These are phyloP conservation scores for Buathra laborator DNA, from an alignment of 2,888 invertebrate species.

Conservation along the genomic window DNA sequence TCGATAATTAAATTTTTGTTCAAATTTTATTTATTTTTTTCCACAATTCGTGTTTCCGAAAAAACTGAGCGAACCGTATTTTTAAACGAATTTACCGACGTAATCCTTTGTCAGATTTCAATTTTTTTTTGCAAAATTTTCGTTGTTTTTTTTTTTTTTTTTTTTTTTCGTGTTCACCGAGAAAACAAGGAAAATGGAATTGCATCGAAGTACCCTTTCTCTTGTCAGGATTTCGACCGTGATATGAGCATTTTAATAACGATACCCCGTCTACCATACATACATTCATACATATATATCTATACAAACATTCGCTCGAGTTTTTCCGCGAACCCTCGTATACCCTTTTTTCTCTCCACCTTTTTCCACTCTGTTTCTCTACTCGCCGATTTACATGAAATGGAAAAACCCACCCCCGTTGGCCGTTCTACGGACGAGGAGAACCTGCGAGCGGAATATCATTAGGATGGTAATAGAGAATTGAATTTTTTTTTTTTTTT, in stretches of 20 bases:
- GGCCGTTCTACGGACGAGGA: conserved; percentile 70
- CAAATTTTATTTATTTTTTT: too few relatives aligned
- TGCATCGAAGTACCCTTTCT: conserved; percentile 51
- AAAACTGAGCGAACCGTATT: conserved; percentile 21
- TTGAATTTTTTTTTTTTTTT: conserved; percentile 74
- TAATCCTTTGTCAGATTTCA: background rate
- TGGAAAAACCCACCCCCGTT: conserved; percentile 74
- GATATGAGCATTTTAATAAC: conserved; percentile 77
- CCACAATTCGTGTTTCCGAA: too few relatives aligned
- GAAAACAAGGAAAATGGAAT: conserved; percentile 48
- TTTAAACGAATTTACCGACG: background rate
- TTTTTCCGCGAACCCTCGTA: conserved; percentile 22
- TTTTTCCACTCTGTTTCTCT: conserved; percentile 60
- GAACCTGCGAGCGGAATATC: conserved; percentile 70
- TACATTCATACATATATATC: conserved; percentile 15
- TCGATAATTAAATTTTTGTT: conserved; percentile 24
- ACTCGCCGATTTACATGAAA: conserved; percentile 79
- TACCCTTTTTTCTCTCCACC: conserved; percentile 36
- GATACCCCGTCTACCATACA: conserved; percentile 38
- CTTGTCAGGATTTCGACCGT: conserved; percentile 57
- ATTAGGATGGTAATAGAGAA: conserved; percentile 79
- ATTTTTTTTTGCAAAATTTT: background rate
- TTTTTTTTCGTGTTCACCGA: conserved; percentile 24
- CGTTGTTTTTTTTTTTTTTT: conserved; percentile 28
- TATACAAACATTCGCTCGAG: background rate